Evolutionary conservation across 2,113 vertebrate species (phyloP), one percentile per base, ranked within the genome.

Genomic region (Ptilorrhoa leucosticta): DNA sequence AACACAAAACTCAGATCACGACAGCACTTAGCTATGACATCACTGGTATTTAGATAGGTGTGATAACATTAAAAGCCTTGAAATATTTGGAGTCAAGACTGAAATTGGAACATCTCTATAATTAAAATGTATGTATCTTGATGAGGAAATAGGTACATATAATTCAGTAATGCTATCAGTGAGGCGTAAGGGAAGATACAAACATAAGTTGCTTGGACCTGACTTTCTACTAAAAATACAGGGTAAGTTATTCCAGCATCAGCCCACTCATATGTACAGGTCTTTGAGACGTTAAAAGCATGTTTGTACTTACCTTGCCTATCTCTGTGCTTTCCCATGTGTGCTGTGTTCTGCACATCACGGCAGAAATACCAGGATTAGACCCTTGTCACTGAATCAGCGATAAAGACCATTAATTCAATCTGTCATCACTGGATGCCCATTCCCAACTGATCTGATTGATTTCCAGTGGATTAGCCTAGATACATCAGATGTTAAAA

Each of bases 401-500:
- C 0, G 0, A 76, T 81, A 92, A 94, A 94, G 86, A 86, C 72
- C 86, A 95, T 96, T 96, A 92, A 91, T 83, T 86, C 27, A 13
- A 40, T 93, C 94, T 95, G 91, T 94, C 87, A 80, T 87, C 77
- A 44, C 80, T 89, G 47, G 51, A 35, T 91, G 50, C 44, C 72
- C 70, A 66, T 83, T 96, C 71, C 65, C 83, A 91, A 84, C 89
- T 93, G 80, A 95, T 80, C 83, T 85, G 54, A 93, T 91, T 89
- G 89, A 94, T 89, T 95, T 86, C 75, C 73, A 75, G 89, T 60
- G 86, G 88, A 89, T 88, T 93, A 95, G 57, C 64, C 66, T 26
- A 31, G 47, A 56, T 79, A 50, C 13, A 11, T 84, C 84, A 82
- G 68, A 78, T 87, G 83, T 45, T 65, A 84, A 56, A 90, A 86